phyloP scores from a whole-genome alignment of 2,113 vertebrate species.

The Helogale parvula region DNA sequence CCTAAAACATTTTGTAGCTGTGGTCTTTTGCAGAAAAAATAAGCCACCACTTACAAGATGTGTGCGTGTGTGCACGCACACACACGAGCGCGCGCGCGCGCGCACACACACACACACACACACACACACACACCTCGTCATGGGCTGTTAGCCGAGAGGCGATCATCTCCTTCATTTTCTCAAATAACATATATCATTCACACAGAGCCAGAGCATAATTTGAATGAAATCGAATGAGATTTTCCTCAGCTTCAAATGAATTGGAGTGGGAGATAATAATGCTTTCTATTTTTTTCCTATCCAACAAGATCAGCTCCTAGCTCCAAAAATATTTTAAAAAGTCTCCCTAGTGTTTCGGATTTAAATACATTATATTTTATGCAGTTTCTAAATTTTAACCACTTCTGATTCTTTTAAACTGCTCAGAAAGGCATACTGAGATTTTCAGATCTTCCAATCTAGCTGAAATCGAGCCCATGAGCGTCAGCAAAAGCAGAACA shows the following conservation, averaged over 20 bases:
- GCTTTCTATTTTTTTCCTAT: constrained; percentile 48
- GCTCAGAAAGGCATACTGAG: not conserved
- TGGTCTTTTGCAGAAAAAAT: constrained; percentile 38
- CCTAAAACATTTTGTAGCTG: not conserved
- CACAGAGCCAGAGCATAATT: constrained; percentile 56
- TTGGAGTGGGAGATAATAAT: constrained; percentile 51
- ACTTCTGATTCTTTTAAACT: constrained; percentile 40
- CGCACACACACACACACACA: not conserved
- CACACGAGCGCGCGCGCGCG: too few relatives aligned
- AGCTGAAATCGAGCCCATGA: not conserved
- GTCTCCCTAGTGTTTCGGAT: constrained; percentile 12
- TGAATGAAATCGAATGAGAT: constrained; percentile 61
- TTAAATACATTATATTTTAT: constrained; percentile 52
- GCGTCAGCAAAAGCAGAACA: not conserved
- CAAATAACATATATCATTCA: constrained; percentile 62
- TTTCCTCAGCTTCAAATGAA: constrained; percentile 62
- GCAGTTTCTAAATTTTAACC: constrained; percentile 57
- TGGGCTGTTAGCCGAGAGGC: not conserved
- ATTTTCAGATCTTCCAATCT: not conserved
- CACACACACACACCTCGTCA: not conserved
- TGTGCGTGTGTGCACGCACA: not conserved
- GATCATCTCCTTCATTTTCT: constrained; percentile 65
- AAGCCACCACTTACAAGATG: not conserved
- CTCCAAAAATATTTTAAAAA: not conserved
- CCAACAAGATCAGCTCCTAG: constrained; percentile 15